A percentile compares a stretch with the other conserved stretches of the same genome.
These are phyloP conservation scores for Microvelia longipes DNA, from an alignment of 1,140 invertebrate genomes.

Conservation along the genomic window DNA sequence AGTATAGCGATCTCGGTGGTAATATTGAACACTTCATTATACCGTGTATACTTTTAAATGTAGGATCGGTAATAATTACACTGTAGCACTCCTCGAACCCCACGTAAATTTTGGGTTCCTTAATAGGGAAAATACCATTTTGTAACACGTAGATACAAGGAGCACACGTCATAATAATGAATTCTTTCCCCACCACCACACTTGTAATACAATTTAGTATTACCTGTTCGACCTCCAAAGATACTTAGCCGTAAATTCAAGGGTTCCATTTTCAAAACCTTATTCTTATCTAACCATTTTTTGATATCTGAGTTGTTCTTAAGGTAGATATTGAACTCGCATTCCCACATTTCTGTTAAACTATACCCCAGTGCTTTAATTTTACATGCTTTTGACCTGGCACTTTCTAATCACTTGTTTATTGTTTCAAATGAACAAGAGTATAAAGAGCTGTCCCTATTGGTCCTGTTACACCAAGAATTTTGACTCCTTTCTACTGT, in stretches of 20 bases:
- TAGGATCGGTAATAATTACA: too few relatives aligned
- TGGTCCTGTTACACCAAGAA: background rate
- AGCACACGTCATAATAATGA: conserved; percentile 2
- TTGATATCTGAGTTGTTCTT: background rate
- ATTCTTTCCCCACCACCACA: background rate
- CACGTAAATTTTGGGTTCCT: conserved; percentile 19
- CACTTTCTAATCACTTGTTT: background rate
- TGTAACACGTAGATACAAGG: conserved; percentile 26
- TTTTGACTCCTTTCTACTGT: background rate
- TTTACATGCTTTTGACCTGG: background rate
- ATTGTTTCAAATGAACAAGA: background rate
- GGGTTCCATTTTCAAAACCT: background rate
- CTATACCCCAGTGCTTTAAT: background rate
- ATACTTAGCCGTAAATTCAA: background rate
- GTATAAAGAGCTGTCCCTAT: background rate
- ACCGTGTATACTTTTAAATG: background rate
- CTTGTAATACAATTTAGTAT: background rate
- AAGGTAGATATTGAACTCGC: background rate
- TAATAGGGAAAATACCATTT: conserved; percentile 24
- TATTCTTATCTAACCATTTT: background rate
- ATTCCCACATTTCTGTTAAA: background rate
- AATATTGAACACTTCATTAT: conserved; percentile 23
- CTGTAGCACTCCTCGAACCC: background rate
- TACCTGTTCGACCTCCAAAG: background rate
- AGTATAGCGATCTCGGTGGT: conserved; percentile 24